Conservation (phyloP, 1,140 invertebrate species). For the Sycobia sp. region DNA sequence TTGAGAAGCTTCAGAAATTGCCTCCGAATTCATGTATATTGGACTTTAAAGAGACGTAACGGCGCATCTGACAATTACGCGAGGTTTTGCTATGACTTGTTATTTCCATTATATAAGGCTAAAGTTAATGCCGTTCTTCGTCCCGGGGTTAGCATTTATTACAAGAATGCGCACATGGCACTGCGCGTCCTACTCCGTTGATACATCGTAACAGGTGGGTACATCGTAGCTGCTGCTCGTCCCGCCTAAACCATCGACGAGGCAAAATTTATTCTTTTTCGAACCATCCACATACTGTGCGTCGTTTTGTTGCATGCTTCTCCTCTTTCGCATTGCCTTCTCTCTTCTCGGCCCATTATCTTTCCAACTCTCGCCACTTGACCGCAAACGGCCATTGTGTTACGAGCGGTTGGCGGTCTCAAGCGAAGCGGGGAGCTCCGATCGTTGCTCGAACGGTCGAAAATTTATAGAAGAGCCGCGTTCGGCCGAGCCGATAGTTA, state of each 20-base stretch:
- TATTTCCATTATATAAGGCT: slow-evolving; percentile 7
- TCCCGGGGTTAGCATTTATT: slow-evolving; percentile 17
- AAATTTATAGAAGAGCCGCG: slow-evolving; percentile 27
- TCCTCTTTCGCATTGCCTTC: background rate
- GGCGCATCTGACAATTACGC: slow-evolving; percentile 14
- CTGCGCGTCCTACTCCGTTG: slow-evolving; percentile 1
- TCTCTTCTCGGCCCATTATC: slow-evolving; percentile 1
- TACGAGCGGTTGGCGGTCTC: slow-evolving; percentile 10
- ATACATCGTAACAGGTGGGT: slow-evolving; percentile 35
- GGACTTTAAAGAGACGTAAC: no score
- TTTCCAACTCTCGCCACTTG: slow-evolving; percentile 4
- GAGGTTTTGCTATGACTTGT: slow-evolving; percentile 17
- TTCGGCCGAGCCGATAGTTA: background rate
- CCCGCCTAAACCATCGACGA: slow-evolving; percentile 21
- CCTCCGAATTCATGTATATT: no score
- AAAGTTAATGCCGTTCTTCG: background rate
- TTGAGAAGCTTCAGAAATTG: no score
- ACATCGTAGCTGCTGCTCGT: background rate
- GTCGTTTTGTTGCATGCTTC: no score
- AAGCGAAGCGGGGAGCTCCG: background rate
- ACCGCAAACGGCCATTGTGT: slow-evolving; percentile 26
- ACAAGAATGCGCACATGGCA: slow-evolving; percentile 28
- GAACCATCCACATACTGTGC: no score
- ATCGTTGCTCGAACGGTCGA: slow-evolving; percentile 18
- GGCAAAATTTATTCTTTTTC: no score